phyloP scores from a whole-genome alignment of 2,113 vertebrate genomes.

The Peromyscus polionotus region DNA sequence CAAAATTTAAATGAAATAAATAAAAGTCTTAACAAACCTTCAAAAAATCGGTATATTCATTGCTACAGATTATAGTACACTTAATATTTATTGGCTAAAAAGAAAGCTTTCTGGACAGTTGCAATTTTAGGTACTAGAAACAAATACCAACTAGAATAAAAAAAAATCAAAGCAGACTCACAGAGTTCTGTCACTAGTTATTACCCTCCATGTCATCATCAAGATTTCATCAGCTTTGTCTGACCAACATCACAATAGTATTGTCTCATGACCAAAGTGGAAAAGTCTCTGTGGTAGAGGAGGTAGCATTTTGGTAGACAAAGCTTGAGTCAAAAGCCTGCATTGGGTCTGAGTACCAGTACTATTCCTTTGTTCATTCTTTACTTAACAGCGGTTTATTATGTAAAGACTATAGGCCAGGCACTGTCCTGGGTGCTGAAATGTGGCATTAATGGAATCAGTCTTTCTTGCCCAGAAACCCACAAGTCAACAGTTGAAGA shows the following conservation, averaged over 20 bases:
- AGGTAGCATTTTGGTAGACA: background rate
- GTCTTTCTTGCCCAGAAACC: background rate
- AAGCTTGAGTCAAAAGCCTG: background rate
- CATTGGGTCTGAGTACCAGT: background rate
- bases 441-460: background rate
- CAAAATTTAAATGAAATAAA: background rate
- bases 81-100: background rate
- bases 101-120: background rate
- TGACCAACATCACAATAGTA: background rate
- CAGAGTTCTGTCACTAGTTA: background rate
- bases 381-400: background rate
- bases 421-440: slow-evolving; percentile 66
- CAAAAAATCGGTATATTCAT: background rate
- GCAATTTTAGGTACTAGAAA: background rate
- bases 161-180: background rate
- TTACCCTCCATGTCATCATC: background rate
- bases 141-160: background rate
- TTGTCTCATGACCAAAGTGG: background rate
- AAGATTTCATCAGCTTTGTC: background rate
- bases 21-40: background rate
- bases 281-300: background rate
- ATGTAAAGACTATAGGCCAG: background rate
- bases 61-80: background rate
- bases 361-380: background rate
- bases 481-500: background rate